Percentiles rank a stretch among this genome's conserved stretches.
phyloP scores from a whole-genome alignment of 2,888 invertebrate genomes.

The Leucozona laternaria region DNA sequence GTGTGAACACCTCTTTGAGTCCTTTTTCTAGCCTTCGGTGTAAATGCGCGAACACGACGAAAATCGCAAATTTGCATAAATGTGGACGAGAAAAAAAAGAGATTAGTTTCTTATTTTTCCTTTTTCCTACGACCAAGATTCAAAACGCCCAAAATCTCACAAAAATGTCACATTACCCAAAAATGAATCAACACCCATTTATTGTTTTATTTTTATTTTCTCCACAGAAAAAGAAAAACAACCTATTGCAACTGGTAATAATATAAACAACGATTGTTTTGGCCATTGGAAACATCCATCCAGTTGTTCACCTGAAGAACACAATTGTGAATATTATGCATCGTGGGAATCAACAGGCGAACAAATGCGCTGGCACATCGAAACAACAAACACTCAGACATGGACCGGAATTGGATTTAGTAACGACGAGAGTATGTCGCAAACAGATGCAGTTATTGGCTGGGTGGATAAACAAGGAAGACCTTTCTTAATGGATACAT shows the following conservation, averaged over 20 bases:
- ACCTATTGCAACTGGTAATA: constrained; percentile 81
- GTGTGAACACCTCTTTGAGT: too few species aligned
- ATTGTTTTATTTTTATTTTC: background rate
- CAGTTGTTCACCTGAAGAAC: constrained; percentile 86
- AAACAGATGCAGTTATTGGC: constrained; percentile 94
- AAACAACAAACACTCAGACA: constrained; percentile 89
- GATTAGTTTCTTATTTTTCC: too few species aligned
- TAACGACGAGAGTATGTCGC: constrained; percentile 92
- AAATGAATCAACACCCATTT: too few species aligned
- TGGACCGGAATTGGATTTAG: constrained; percentile 98
- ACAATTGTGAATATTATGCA: constrained; percentile 91
- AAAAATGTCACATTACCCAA: too few species aligned
- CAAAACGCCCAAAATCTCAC: too few species aligned
- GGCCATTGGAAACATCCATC: constrained; percentile 92
- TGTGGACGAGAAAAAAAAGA: too few species aligned
- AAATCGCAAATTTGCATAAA: too few species aligned
- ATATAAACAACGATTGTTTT: constrained; percentile 86
- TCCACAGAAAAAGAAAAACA: constrained; percentile 84
- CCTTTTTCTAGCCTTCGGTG: too few species aligned
- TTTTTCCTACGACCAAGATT: too few species aligned
- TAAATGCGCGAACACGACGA: too few species aligned
- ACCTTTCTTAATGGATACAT: constrained; percentile 94
- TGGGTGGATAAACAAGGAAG: constrained; percentile 93
- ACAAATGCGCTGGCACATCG: constrained; percentile 91
- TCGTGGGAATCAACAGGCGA: constrained; percentile 92